phyloP scores from a whole-genome alignment of 2,888 invertebrate species.

The Brachyptera putata region DNA sequence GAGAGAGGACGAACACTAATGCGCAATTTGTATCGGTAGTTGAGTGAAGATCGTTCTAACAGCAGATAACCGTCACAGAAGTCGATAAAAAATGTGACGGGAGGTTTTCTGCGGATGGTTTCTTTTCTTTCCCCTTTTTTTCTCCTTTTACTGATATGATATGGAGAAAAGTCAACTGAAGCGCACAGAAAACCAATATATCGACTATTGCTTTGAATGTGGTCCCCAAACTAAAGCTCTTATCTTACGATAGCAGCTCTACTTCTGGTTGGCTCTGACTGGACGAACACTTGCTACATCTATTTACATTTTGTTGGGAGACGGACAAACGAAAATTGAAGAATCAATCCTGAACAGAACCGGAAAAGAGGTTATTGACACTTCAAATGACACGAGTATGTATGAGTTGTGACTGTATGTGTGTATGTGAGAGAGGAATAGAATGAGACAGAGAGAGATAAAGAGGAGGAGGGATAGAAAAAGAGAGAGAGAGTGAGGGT shows the following conservation, averaged over 20 bases:
- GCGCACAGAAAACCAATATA: slow-evolving; percentile 22
- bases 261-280: slow-evolving; percentile 6
- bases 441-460: not conserved
- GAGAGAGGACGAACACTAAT: no score
- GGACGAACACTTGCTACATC: slow-evolving; percentile 6
- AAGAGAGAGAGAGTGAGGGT: not conserved
- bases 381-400: not conserved
- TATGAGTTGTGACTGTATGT: not conserved
- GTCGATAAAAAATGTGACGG: slow-evolving; percentile 19
- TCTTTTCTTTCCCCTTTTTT: not conserved
- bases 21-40: slow-evolving; percentile 23
- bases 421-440: not conserved
- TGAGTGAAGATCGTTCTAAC: not conserved
- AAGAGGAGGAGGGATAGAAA: no score
- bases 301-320: slow-evolving; percentile 16
- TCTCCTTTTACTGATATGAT: not conserved
- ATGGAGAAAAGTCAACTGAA: slow-evolving; percentile 5
- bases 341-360: slow-evolving; percentile 1
- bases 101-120: not conserved
- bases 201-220: slow-evolving; percentile 22
- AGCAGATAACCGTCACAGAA: slow-evolving; percentile 11
- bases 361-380: slow-evolving; percentile 13
- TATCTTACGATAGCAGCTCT: slow-evolving; percentile 8
- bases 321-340: slow-evolving; percentile 1
- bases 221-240: not conserved